Evolutionary conservation across 2,888 invertebrate species (phyloP), one percentile per base, ranked within the genome.

Genomic region (Acleris cristana): DNA sequence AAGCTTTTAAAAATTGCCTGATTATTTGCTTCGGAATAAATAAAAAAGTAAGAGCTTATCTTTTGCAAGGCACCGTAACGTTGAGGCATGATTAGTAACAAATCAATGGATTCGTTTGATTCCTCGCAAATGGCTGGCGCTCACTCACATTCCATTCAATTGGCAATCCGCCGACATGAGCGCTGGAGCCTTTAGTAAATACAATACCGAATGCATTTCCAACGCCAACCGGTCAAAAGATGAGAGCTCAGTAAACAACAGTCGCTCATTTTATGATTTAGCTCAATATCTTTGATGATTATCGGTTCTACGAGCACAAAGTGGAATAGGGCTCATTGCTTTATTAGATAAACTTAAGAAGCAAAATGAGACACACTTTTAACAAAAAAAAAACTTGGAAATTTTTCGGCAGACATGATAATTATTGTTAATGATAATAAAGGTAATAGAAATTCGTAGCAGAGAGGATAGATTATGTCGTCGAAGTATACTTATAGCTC

Each of bases 131-230:
- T 81, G 84, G 80, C 78, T 76, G 76, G 74, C 77, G 74, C 75
- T 77, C 73, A 77, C 76, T 79, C 82, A 79, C 81, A 78, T 84
- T 82, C 81, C 82, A 76, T 80, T 81, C 84, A 82, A 88, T 86
- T 85, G 86, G 79, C 87, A 86, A 88, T 88, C 62, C 48, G 85
- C 61, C 88, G 86, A 90, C 90, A 89, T 83, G 88, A 85, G 81
- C 86, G 76, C 82, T 84, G 79, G 84, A 91, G 91, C 86, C 85
- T 84, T 90, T 82, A 73, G 89, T 85, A 91, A 91, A 92, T 80
- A 90, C 87, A 89, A 89, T 88, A 87, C 84, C 82, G 81, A 80
- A 80, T 84, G 87, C 87, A 87, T 83, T 83, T 82, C 74, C 83
- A 82, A 82, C 80, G 76, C 76, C 77, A 76, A 78, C 77, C 77